Evolutionary conservation across 1,140 invertebrate genomes (phyloP).

Genomic region (Drosophila tsacasi): DNA sequence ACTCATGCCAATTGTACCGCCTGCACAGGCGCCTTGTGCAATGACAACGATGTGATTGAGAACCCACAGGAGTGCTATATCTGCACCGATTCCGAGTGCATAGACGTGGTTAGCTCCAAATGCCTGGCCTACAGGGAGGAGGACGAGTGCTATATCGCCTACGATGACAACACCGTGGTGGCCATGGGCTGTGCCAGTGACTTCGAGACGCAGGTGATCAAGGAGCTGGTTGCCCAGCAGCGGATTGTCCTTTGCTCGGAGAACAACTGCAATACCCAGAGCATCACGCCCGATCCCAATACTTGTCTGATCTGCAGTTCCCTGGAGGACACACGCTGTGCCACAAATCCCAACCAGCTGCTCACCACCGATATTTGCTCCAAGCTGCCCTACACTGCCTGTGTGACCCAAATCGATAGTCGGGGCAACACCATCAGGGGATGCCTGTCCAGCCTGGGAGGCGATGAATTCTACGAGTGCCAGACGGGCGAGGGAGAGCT

Average conservation of each 20-base stretch:
- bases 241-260: slow-evolving; percentile 59
- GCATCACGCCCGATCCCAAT: slow-evolving; percentile 30
- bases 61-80: slow-evolving; percentile 59
- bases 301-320: slow-evolving; percentile 68
- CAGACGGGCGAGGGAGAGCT: slow-evolving; percentile 42
- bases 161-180: slow-evolving; percentile 39
- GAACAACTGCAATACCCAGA: slow-evolving; percentile 58
- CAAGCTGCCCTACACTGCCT: slow-evolving; percentile 65
- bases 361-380: slow-evolving; percentile 44
- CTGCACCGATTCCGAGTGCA: slow-evolving; percentile 48
- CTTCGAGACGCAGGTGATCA: slow-evolving; percentile 60
- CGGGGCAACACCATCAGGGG: slow-evolving; percentile 61
- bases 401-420: slow-evolving; percentile 59
- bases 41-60: slow-evolving; percentile 43
- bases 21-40: slow-evolving; percentile 60
- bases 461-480: slow-evolving; percentile 60
- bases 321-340: slow-evolving; percentile 56
- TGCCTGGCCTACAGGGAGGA: slow-evolving; percentile 62
- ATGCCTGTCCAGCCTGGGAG: slow-evolving; percentile 53
- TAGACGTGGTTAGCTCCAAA: slow-evolving; percentile 5
- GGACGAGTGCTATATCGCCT: slow-evolving; percentile 71
- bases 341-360: slow-evolving; percentile 74
- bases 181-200: slow-evolving; percentile 76
- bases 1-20: slow-evolving; percentile 50
- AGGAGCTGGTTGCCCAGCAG: slow-evolving; percentile 64